These are phyloP conservation scores for Arctia plantaginis DNA, from an alignment of 2,888 invertebrate species.

Conservation along the genomic window DNA sequence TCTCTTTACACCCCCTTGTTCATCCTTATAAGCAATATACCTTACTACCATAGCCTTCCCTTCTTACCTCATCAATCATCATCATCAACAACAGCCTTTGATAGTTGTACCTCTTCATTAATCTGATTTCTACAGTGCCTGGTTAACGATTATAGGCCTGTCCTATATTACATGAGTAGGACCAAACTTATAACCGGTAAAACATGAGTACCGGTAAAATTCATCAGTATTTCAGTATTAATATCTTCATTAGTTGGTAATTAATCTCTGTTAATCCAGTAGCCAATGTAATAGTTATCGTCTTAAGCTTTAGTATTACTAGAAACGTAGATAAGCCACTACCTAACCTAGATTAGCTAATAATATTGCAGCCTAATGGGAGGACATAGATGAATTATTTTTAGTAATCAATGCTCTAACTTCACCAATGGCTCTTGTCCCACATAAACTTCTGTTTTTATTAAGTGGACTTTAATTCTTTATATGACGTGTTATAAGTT, in stretches of 20 bases:
- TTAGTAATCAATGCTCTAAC: neutral
- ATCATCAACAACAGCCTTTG: too few species aligned
- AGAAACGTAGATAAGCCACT: neutral
- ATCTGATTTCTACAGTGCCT: too few species aligned
- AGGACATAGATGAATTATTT: neutral
- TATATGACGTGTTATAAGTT: too few species aligned
- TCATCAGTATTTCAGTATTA: neutral
- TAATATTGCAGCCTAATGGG: neutral
- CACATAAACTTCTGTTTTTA: slow-evolving; percentile 41
- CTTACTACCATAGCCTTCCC: too few species aligned
- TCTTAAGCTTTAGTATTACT: neutral
- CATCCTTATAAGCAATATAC: too few species aligned
- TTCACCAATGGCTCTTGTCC: slow-evolving; percentile 8
- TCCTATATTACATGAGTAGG: too few species aligned
- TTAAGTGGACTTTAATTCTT: slow-evolving; percentile 46
- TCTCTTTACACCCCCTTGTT: too few species aligned
- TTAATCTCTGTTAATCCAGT: neutral
- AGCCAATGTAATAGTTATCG: neutral
- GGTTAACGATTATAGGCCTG: too few species aligned
- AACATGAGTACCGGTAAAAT: too few species aligned
- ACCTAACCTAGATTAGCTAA: neutral
- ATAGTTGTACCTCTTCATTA: too few species aligned
- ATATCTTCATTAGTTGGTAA: neutral
- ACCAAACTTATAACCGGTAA: too few species aligned
- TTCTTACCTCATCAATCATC: too few species aligned